phyloP scores from a whole-genome alignment of 1,140 invertebrate genomes.

The Delia radicum region DNA sequence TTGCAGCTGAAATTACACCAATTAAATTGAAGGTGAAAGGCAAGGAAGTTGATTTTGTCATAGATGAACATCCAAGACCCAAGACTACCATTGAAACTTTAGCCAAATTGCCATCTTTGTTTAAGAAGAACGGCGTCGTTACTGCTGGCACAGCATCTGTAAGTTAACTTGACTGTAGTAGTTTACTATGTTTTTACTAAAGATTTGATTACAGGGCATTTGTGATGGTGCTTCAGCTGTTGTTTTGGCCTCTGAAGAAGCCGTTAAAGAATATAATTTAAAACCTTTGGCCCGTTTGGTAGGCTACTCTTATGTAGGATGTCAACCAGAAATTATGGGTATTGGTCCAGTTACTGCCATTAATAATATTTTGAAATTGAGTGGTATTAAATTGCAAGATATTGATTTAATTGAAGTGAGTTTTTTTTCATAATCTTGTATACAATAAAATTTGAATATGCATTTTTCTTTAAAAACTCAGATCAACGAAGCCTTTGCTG shows the following conservation, averaged over 20 bases:
- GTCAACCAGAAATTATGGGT: slow-evolving; percentile 84
- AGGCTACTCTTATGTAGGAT: slow-evolving; percentile 75
- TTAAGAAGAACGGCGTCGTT: slow-evolving; percentile 94
- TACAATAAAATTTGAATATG: too few species aligned
- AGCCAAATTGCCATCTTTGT: slow-evolving; percentile 82
- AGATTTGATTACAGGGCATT: too few species aligned
- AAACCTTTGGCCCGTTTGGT: slow-evolving; percentile 76
- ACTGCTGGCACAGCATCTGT: slow-evolving; percentile 95
- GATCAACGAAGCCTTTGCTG: slow-evolving; percentile 97
- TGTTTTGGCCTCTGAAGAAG: slow-evolving; percentile 87
- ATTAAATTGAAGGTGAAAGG: slow-evolving; percentile 82
- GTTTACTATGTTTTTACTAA: slow-evolving; percentile 28
- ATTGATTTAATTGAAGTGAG: slow-evolving; percentile 93
- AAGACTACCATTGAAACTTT: slow-evolving; percentile 83
- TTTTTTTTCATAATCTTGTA: too few species aligned
- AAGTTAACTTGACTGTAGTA: slow-evolving; percentile 56
- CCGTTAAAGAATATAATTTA: slow-evolving; percentile 77
- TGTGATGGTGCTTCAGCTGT: slow-evolving; percentile 94
- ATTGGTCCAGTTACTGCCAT: slow-evolving; percentile 95
- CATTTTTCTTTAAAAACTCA: too few species aligned
- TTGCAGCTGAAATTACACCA: slow-evolving; percentile 88
- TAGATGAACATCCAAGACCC: slow-evolving; percentile 93
- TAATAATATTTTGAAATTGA: slow-evolving; percentile 70
- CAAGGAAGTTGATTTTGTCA: slow-evolving; percentile 74
- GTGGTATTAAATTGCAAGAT: slow-evolving; percentile 77